phyloP scores from a whole-genome alignment of 2,888 invertebrate genomes.

The Harpalus rufipes region DNA sequence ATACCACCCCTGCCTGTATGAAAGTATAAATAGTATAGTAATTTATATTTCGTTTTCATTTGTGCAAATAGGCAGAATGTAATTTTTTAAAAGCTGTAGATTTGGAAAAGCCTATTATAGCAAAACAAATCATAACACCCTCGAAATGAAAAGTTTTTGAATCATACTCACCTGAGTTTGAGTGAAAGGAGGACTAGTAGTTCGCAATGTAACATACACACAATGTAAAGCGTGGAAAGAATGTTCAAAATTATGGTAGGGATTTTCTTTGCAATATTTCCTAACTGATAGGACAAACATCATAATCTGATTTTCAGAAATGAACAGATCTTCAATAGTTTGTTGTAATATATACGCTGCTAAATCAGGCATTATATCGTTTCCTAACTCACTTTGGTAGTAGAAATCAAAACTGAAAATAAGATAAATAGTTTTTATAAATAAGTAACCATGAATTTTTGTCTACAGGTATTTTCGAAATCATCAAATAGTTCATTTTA shows the following conservation, averaged over 20 bases:
- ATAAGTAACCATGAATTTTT: no score
- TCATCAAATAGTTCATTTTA: no score
- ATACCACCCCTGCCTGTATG: no score
- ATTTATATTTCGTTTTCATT: no score
- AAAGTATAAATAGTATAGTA: no score
- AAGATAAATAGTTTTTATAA: background rate
- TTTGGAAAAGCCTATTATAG: no score
- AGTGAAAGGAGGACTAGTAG: constrained; percentile 77
- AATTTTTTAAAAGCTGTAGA: no score
- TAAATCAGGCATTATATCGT: constrained; percentile 79
- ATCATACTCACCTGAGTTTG: constrained; percentile 76
- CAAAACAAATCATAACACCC: no score
- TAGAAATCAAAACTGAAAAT: constrained; percentile 80
- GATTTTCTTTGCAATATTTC: constrained; percentile 79
- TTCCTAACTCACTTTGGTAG: constrained; percentile 76
- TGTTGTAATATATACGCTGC: constrained; percentile 79
- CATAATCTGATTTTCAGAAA: constrained; percentile 72
- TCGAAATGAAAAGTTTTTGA: no score
- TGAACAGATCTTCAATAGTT: constrained; percentile 76
- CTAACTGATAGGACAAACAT: constrained; percentile 78
- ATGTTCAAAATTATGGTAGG: constrained; percentile 83
- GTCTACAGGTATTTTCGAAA: no score
- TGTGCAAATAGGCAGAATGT: no score
- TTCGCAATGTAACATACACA: constrained; percentile 79
- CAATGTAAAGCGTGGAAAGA: constrained; percentile 83